Conservation (phyloP, 2,113 vertebrate genomes). For the Spea multiplicata region DNA sequence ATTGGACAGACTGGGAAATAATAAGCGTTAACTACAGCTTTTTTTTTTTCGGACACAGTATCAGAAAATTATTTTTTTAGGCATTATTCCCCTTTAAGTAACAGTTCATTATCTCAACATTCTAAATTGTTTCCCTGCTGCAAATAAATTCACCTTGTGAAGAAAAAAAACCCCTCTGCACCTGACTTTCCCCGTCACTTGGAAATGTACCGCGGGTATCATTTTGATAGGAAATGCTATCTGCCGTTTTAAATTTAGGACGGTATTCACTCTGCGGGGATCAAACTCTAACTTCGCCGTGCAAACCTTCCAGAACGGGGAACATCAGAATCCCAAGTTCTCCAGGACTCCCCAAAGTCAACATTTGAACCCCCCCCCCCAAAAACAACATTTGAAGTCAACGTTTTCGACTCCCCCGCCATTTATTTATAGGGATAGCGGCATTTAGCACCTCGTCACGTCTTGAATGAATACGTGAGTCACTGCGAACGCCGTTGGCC, state of each 20-base stretch:
- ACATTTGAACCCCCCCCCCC: too few species aligned
- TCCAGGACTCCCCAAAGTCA: background rate
- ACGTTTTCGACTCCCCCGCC: too few species aligned
- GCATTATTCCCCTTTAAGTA: background rate
- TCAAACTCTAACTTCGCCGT: slow-evolving; percentile 11
- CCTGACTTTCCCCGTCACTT: slow-evolving; percentile 37
- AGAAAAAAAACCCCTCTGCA: background rate
- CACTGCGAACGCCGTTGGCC: too few species aligned
- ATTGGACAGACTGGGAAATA: too few species aligned
- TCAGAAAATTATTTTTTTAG: too few species aligned
- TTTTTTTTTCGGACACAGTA: too few species aligned
- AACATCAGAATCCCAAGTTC: slow-evolving; percentile 23
- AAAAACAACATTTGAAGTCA: too few species aligned
- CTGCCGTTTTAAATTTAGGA: slow-evolving; percentile 49
- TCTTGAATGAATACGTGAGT: too few species aligned
- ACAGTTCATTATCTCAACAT: background rate
- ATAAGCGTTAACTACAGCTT: too few species aligned
- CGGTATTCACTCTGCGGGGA: slow-evolving; percentile 31
- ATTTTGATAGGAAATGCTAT: background rate
- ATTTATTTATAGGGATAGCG: too few species aligned
- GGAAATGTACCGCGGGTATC: slow-evolving; percentile 23
- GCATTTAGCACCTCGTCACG: too few species aligned
- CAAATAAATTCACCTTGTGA: background rate
- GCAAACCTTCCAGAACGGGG: slow-evolving; percentile 15
- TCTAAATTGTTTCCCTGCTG: background rate